Base-by-base conservation (phyloP, 2,888 invertebrate genomes). In the Melipona beecheii region DNA sequence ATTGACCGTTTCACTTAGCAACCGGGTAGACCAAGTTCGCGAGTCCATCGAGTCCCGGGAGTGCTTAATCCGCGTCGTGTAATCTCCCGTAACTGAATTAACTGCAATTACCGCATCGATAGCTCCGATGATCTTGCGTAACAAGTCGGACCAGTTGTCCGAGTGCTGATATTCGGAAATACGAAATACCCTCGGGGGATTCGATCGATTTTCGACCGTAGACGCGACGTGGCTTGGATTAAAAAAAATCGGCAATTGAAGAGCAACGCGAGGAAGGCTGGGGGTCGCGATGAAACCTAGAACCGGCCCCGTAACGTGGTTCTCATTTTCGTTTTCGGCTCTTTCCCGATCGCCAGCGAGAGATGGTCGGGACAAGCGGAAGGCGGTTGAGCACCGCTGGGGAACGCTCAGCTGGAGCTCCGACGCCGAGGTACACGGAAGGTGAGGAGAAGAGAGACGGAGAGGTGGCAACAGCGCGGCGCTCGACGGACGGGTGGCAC, bases 391-490 rank as follows among this genome's bases (percentile, higher is more conserved):
- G 91, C 88, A 87, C 89, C 91, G 78, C 90, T 92, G 90, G 68
- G 69, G 86, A 85, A 88, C 86, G 87, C 92, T 91, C 92, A 92
- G 92, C 92, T 92, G 92, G 91, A 89, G 89, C 88, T 90, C 87
- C 82, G 79, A 62, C 75, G 76, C 86, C 27, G 86, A 86, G 89
- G 83, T 78, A 83, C 69, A 83, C 69, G 27, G 72, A 78, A 79
- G 85, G 77, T 31, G 90, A 84, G 83, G 87, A 87, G 89, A 84
- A 87, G 85, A 84, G 85, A 84, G 89, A 86, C 88, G 90, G 86
- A 78, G 90, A 92, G 91, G 90, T 90, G 93, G 93, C 93, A 93
- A 93, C 93, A 92, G 93, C 93, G 92, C 92, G 84, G 84, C 85
- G 86, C 87, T 89, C 91, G 89, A 90, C 89, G 85, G 85, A 90